A percentile compares a stretch with the other conserved stretches of the same genome.
These are phyloP conservation scores for Cerastoderma edule DNA, from an alignment of 2,888 invertebrate species.

Conservation along the genomic window DNA sequence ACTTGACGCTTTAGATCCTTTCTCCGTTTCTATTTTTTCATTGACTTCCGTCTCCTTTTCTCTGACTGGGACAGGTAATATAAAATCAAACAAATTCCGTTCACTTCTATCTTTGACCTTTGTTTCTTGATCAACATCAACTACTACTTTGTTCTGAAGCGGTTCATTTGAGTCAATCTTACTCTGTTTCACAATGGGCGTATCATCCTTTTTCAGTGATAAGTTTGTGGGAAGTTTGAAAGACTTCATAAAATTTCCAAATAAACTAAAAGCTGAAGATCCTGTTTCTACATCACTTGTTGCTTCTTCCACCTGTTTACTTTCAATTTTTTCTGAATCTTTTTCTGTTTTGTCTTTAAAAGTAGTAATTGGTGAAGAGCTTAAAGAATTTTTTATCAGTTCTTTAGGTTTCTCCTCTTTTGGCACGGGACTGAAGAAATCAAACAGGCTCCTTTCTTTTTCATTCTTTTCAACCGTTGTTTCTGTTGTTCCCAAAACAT, in stretches of 20 bases:
- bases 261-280: conserved; percentile 24
- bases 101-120: conserved; percentile 40
- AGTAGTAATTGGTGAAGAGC: no score
- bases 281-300: background rate
- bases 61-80: conserved; percentile 21
- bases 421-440: conserved; percentile 14
- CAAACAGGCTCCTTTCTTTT: conserved; percentile 26
- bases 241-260: conserved; percentile 53
- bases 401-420: conserved; percentile 17
- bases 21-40: conserved; percentile 1
- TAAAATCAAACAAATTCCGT: conserved; percentile 57
- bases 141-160: no score
- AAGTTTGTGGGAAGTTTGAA: conserved; percentile 37
- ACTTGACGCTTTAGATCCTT: background rate
- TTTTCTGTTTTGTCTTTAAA: background rate
- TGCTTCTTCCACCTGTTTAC: background rate
- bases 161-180: background rate
- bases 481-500: background rate
- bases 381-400: no score
- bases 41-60: background rate
- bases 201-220: conserved; percentile 8
- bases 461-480: background rate
- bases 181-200: background rate
- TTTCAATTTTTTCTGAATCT: background rate
- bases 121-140: background rate